Evolutionary conservation across 2,113 vertebrate species (phyloP), one percentile per base, ranked within the genome.

Genomic region (Peromyscus maniculatus): DNA sequence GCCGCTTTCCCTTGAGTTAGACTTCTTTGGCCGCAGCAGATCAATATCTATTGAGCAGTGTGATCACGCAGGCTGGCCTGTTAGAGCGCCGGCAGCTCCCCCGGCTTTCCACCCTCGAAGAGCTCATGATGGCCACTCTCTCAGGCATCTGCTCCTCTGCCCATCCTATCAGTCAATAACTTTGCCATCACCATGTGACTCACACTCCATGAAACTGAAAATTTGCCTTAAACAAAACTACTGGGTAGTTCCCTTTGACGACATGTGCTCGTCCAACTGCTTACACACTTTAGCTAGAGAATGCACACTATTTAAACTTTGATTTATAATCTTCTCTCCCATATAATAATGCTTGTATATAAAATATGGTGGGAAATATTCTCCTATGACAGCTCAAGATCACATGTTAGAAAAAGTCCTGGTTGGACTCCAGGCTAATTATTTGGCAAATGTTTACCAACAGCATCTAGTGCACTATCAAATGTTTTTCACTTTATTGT

Each of bases 21-120:
- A 92, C 49, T 67, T 79, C 39, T 67, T 71, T 26, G 26, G 74
- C 74, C 1, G 11, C 22, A 49, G 82, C 36, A 17, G 78, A 94
- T 97, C 96, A 80, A 97, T 96, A 95, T 91, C 77, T 83, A 97
- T 78, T 82, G 96, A 97, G 78, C 89, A 96, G 78, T 89, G 62
- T 93, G 97, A 88, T 93, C 94, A 90, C 0, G 8, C 91, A 93
- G 89, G 92, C 94, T 89, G 83, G 96, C 49, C 92, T 72, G 74
- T 46, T 55, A 64, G 87, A 94, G 69, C 43, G 46, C 59, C 7
- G 3, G 46, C 7, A 49, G 87, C 71, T 87, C 24, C 74, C 79
- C 79, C 72, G 66, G 28, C 49, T 64, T 69, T 39, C 83, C 19
- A 46, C 15, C 62, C 69, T 79, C 49, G 10, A 49, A 92, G 1